These are phyloP conservation scores for Grallaria varia DNA, from an alignment of 2,113 vertebrate species.

Conservation along the genomic window DNA sequence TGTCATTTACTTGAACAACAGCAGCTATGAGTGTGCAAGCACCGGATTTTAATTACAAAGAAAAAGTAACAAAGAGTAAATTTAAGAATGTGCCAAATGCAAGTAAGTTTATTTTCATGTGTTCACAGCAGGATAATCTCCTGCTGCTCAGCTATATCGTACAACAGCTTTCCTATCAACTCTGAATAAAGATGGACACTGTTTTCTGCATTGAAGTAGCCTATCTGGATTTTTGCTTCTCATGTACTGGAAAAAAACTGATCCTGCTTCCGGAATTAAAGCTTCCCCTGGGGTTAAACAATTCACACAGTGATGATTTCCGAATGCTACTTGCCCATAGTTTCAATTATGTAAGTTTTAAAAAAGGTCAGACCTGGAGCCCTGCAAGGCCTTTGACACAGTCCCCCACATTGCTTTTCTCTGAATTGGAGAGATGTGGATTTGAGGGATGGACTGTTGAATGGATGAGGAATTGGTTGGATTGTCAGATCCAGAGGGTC, in stretches of 20 bases:
- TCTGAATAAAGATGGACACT: not conserved
- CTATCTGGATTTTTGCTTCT: constrained; percentile 12
- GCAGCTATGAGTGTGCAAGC: rapidly evolving
- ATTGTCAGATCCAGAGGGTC: not conserved
- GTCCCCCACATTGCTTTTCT: not conserved
- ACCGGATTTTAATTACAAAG: not conserved
- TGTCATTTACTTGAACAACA: rapidly evolving
- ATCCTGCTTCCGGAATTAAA: not conserved
- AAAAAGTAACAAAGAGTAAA: not conserved
- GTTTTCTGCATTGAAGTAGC: not conserved
- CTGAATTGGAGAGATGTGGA: not conserved
- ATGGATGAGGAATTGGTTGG: not conserved
- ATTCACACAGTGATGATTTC: not conserved
- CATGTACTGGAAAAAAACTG: constrained; percentile 10
- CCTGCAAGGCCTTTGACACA: not conserved
- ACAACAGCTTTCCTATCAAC: not conserved
- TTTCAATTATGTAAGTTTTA: not conserved
- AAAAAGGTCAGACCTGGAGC: constrained; percentile 6
- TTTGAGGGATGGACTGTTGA: not conserved
- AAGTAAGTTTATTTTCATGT: not conserved
- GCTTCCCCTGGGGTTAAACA: constrained; percentile 6
- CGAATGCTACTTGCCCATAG: not conserved
- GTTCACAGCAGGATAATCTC: not conserved
- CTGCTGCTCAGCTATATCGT: not conserved
- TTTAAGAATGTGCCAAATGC: not conserved